Conservation (phyloP, 2,113 vertebrate species). For the Ameiurus melas region DNA sequence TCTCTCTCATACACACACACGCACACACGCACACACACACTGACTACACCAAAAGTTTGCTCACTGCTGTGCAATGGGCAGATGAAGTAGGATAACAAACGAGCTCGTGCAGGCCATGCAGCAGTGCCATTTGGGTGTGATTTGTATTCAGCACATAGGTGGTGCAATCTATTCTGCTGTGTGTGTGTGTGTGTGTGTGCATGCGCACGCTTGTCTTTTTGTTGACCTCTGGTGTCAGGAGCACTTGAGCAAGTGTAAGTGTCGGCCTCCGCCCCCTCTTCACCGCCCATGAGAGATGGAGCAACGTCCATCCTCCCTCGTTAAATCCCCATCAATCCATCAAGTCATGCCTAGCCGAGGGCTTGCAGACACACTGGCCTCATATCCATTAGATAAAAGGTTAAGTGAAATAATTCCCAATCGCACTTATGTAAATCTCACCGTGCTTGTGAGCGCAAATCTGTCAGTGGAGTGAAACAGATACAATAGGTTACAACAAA, state of each 20-base stretch:
- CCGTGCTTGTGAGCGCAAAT: neutral
- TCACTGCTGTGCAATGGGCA: conserved; percentile 38
- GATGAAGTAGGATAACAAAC: conserved; percentile 45
- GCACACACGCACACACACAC: neutral
- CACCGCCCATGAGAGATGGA: conserved; percentile 2
- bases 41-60: conserved; percentile 36
- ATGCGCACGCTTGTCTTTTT: neutral
- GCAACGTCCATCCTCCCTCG: conserved; percentile 5
- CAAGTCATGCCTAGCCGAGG: conserved; percentile 24
- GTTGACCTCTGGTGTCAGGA: conserved; percentile 46
- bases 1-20: neutral
- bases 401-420: conserved; percentile 45
- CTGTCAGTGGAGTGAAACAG: neutral
- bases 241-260: conserved; percentile 6
- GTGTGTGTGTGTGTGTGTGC: neutral
- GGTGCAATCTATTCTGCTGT: conserved; percentile 30
- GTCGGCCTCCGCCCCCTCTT: conserved; percentile 8
- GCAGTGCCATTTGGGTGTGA: neutral
- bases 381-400: conserved; percentile 40
- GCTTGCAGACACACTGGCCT: conserved; percentile 14
- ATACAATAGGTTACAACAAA: neutral
- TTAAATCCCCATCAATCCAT: conserved; percentile 50
- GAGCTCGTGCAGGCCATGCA: neutral
- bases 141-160: conserved; percentile 38
- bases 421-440: neutral